These are phyloP conservation scores for Sesia apiformis DNA, from an alignment of 2,888 invertebrate genomes.

Conservation along the genomic window DNA sequence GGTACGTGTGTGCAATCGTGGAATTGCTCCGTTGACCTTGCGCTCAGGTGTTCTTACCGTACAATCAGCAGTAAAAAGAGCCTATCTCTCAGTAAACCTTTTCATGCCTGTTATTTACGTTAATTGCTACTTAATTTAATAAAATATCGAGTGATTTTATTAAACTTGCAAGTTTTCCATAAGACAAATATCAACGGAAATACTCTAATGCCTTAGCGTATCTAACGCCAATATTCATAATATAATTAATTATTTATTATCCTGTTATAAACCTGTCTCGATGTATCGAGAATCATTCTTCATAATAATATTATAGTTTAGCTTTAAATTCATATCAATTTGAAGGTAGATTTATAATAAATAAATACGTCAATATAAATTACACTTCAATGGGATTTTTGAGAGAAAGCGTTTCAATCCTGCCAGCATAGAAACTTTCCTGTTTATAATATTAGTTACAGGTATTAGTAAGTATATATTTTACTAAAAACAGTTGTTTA, in stretches of 20 bases:
- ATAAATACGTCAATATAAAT: too few relatives aligned
- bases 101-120: background rate
- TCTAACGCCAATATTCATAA: too few relatives aligned
- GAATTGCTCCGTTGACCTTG: conserved; percentile 18
- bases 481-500: background rate
- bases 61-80: conserved; percentile 67
- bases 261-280: too few relatives aligned
- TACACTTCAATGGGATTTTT: too few relatives aligned
- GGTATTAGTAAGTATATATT: background rate
- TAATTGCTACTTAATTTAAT: background rate
- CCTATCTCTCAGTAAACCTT: conserved; percentile 16
- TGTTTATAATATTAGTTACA: background rate
- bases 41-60: conserved; percentile 54
- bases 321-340: too few relatives aligned
- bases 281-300: too few relatives aligned
- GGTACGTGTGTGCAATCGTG: conserved; percentile 12
- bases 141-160: background rate
- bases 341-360: too few relatives aligned
- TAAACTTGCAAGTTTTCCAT: background rate
- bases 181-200: background rate
- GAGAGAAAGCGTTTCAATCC: too few relatives aligned
- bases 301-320: too few relatives aligned
- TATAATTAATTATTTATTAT: too few relatives aligned
- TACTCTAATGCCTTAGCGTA: too few relatives aligned
- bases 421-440: too few relatives aligned